Conservation (phyloP, 1,140 invertebrate genomes). For the Solen grandis region DNA sequence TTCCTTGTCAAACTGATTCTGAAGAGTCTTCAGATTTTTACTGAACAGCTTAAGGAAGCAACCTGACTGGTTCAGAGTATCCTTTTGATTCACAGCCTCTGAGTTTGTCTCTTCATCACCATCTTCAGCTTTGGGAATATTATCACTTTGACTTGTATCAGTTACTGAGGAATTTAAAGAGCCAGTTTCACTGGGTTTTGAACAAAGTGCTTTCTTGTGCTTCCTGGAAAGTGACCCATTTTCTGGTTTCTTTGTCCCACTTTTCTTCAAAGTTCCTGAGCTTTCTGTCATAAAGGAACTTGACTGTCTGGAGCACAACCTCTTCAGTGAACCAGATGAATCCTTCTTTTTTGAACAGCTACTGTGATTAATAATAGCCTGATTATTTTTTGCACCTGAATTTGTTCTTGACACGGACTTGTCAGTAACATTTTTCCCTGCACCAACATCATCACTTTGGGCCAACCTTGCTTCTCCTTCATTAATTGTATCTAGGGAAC, state of each 20-base stretch:
- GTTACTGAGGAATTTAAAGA: slow-evolving; percentile 2
- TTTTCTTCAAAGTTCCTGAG: not conserved
- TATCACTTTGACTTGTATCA: not conserved
- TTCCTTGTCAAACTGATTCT: slow-evolving; percentile 48
- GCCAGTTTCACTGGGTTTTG: slow-evolving; percentile 23
- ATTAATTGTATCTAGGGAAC: slow-evolving; percentile 14
- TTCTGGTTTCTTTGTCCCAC: not conserved
- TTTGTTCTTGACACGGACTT: not conserved
- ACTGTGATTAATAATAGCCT: no score
- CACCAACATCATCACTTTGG: slow-evolving; percentile 6
- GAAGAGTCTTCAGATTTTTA: slow-evolving; percentile 56
- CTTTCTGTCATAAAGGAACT: no score
- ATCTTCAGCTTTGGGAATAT: not conserved
- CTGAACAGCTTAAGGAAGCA: slow-evolving; percentile 63
- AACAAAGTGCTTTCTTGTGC: not conserved
- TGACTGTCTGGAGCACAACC: not conserved
- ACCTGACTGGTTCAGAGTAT: slow-evolving; percentile 36
- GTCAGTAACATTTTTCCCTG: not conserved
- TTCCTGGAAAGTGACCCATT: not conserved
- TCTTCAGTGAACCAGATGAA: not conserved
- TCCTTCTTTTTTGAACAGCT: not conserved
- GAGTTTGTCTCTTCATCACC: not conserved
- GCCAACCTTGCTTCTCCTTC: slow-evolving; percentile 29
- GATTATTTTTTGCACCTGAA: no score
- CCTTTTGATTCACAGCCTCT: slow-evolving; percentile 15